Base-by-base conservation (phyloP, 2,113 vertebrate genomes). In the Suncus etruscus region DNA sequence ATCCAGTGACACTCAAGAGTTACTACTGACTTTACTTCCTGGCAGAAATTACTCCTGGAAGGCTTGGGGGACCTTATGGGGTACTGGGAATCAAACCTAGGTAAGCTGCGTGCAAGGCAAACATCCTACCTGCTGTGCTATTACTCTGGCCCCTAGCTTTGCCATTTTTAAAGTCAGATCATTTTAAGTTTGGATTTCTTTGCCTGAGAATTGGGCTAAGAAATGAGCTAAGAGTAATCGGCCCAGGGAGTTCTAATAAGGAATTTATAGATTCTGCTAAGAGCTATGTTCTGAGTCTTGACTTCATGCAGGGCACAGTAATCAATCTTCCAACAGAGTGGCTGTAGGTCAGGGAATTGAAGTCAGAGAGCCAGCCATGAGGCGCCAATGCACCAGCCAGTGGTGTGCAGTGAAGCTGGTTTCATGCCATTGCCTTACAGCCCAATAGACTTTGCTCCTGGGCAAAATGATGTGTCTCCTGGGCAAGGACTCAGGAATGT, bases 171-270 rank as follows among this genome's bases (percentile, higher is more conserved):
- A 76, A 6, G 50, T 24, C 39, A 87, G 48, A 72, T 68, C 47
- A 29, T 9, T 83, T 58, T 86, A 63, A 45, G 12, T 72, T 90
- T 69, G 11, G 29, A 88, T 90, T 65, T 80, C 51, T n/a, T 87
- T 51, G 22, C 39, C 78, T 93, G 70, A 74, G 66, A 66, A 91
- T 81, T 15, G 51, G 83, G 92, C 31, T 77, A 29, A 69, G 6
- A 75, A 22, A 8, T n/a, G 24, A 4, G 47, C 20, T 29, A 32
- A 68, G 5, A 39, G 39, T 39, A 39, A 39, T 39, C 39, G 39
- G 39, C 5, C 39, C 39, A 39, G 39, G 5, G 39, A 39, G 39
- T 39, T 39, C 39, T 39, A 3, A 39, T 39, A 58, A 63, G 0
- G 66, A 72, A 54, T 15, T 84, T 47, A 25, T 2, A 32, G 70